Evolutionary conservation across 2,888 invertebrate species (phyloP), one percentile per base, ranked within the genome.

Genomic region (Phragmatobia fuliginosa): DNA sequence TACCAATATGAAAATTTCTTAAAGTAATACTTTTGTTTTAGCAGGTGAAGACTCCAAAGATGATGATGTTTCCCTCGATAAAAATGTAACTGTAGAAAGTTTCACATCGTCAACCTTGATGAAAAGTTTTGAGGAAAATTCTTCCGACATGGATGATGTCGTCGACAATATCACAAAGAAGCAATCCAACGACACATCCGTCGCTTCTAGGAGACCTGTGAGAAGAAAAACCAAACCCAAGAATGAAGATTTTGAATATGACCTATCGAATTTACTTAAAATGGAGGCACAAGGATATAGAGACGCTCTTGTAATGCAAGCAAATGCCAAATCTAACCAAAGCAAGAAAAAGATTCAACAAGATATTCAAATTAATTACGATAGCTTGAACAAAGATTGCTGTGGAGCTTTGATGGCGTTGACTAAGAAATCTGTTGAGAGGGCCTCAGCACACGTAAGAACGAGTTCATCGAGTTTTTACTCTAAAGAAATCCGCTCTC

Each of bases 241-340:
- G 76, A 96, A 96, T 84, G 96, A 96, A 83, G 97, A 97, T 90
- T 97, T 97, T 86, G 96, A 97, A 79, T 97, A 97, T 84, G 97
- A 97, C 90, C 90, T 97, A 76, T 96, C 96, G 6, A 96, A 95
- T 89, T 87, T 96, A 67, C 85, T 96, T 52, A 96, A 96, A 88
- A 88, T 92, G 90, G 95, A 95, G 88, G 94, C 94, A 0, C 94
- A 94, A 74, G 94, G 95, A 10, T 94, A 95, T 80, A 87, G 93
- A 73, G 95, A 94, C 73, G 89, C 93, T 14, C 89, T 91, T 76
- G 74, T 87, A 21, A 79, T 82, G 32, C 62, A 68, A 52, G 73
- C 83, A 49, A 86, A 74, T 45, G 69, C 79, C 7, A 93, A 91
- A 84, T 60, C 86, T n/a, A 78, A 70, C 72, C 90, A 85, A 84